Evolutionary conservation across 2,797 vertebrate species (phyloP).

Genomic region (Acomys russatus): DNA sequence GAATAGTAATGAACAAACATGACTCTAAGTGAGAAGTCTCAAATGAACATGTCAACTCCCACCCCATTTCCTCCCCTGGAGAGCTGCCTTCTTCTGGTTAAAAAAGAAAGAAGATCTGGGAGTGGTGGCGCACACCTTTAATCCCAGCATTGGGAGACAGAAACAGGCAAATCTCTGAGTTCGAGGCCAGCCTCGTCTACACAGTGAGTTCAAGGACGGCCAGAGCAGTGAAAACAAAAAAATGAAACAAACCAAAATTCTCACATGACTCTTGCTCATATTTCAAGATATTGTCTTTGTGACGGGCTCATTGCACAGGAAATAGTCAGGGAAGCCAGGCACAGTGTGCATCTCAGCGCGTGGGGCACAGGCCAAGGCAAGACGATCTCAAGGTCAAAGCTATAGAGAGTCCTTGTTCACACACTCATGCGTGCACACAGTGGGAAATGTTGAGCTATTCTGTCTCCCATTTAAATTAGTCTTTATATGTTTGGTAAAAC

Average conservation of each 20-base stretch:
- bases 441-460: background rate
- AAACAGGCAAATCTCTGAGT: background rate
- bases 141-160: background rate
- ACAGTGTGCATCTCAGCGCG: background rate
- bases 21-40: background rate
- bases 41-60: background rate
- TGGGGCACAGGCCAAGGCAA: background rate
- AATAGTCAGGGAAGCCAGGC: background rate
- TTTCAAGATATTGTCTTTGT: conserved; percentile 3
- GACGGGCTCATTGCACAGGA: background rate
- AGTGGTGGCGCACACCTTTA: background rate
- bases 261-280: background rate
- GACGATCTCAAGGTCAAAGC: too few species aligned
- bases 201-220: background rate
- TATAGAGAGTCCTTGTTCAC: background rate
- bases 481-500: conserved; percentile 37
- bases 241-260: background rate
- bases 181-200: background rate
- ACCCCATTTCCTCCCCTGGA: background rate
- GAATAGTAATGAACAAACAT: background rate
- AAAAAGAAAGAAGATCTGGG: background rate
- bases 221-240: background rate
- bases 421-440: background rate
- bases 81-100: background rate
- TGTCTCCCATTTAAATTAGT: background rate